These are phyloP conservation scores for Hipposideros armiger DNA, from an alignment of 2,113 vertebrate species.

Conservation along the genomic window DNA sequence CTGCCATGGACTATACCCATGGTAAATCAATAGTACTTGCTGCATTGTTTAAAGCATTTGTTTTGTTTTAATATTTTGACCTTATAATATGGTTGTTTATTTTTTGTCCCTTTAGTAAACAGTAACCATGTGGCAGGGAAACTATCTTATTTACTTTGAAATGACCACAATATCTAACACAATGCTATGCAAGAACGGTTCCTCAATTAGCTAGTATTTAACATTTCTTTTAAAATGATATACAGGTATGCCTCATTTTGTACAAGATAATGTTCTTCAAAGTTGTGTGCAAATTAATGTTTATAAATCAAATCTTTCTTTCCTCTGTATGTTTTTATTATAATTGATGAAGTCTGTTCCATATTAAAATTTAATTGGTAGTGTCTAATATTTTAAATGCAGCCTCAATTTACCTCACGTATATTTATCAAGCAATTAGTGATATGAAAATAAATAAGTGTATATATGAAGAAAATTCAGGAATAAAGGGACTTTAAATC, in stretches of 20 bases:
- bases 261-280: background rate
- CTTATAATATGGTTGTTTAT: background rate
- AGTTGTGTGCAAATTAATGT: background rate
- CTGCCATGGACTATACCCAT: background rate
- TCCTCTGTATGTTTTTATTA: background rate
- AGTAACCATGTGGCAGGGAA: background rate
- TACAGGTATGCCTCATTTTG: background rate
- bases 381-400: background rate
- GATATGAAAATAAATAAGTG: background rate
- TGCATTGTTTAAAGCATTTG: background rate
- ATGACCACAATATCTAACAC: background rate
- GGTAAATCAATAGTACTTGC: background rate
- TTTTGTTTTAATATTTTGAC: background rate
- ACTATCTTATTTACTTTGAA: background rate
- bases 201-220: background rate
- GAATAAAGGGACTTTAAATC: background rate
- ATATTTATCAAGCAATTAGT: background rate
- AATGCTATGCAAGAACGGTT: background rate
- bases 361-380: background rate
- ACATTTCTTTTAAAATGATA: background rate
- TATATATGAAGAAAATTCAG: background rate
- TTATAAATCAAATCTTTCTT: constrained; percentile 1
- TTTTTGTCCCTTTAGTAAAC: background rate
- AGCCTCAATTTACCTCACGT: background rate
- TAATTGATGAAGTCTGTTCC: background rate